A percentile compares a stretch with the other conserved stretches of the same genome.
These are phyloP conservation scores for Syngnathus rostellatus DNA, from an alignment of 2,797 vertebrate species.

Conservation along the genomic window DNA sequence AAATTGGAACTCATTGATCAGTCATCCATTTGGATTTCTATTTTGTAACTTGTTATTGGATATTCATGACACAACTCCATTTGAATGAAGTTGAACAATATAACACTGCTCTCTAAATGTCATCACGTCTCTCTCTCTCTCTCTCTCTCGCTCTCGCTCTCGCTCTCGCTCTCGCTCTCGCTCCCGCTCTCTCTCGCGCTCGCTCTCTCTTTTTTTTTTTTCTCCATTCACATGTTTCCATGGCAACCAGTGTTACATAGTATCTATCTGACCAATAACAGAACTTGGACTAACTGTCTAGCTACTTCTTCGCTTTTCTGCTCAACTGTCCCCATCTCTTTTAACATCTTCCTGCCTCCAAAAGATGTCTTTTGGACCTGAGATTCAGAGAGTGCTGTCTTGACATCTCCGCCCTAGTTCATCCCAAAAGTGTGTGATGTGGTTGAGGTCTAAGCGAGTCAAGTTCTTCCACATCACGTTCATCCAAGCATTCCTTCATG, in stretches of 20 bases:
- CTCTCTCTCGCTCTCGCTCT: slow-evolving; percentile 22
- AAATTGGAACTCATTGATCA: too few relatives aligned
- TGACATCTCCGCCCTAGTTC: not conserved
- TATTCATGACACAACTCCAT: too few relatives aligned
- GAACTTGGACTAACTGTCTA: slow-evolving; percentile 16
- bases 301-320: slow-evolving; percentile 18
- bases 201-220: slow-evolving; percentile 8
- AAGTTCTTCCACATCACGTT: too few relatives aligned
- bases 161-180: slow-evolving; percentile 20
- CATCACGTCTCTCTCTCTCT: too few relatives aligned
- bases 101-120: too few relatives aligned
- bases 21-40: too few relatives aligned
- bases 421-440: not conserved
- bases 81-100: too few relatives aligned
- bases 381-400: not conserved
- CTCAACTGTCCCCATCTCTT: not conserved
- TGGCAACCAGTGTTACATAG: slow-evolving; percentile 63
- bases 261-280: slow-evolving; percentile 47
- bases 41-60: too few relatives aligned
- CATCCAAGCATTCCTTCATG: too few relatives aligned
- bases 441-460: too few relatives aligned
- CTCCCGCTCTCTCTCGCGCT: slow-evolving; percentile 9
- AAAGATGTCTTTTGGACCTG: not conserved
- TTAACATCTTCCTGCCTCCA: not conserved
- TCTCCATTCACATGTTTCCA: slow-evolving; percentile 62